Evolutionary conservation across 2,113 vertebrate species (phyloP).

Genomic region (Channa maculata): DNA sequence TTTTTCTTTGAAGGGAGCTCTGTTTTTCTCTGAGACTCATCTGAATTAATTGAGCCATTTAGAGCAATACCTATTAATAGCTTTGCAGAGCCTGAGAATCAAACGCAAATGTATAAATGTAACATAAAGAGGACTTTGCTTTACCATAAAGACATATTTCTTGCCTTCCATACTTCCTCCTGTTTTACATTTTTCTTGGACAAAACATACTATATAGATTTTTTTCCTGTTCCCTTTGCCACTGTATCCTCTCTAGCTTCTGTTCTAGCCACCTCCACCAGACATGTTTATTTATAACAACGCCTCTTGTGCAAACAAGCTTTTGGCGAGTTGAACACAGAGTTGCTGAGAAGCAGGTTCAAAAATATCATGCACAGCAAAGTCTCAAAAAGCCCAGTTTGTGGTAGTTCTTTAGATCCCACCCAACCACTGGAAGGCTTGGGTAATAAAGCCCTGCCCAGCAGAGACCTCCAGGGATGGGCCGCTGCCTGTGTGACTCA

Average conservation of each 20-base stretch:
- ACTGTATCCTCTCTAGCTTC: constrained; percentile 41
- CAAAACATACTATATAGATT: constrained; percentile 43
- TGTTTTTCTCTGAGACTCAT: constrained; percentile 29
- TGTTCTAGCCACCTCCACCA: constrained; percentile 69
- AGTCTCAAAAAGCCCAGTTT: constrained; percentile 41
- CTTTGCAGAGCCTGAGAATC: constrained; percentile 16
- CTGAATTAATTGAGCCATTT: constrained; percentile 55
- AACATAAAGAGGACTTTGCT: too few species aligned
- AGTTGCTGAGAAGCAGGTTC: constrained; percentile 53
- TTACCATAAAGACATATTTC: constrained; percentile 10
- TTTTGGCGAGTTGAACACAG: constrained; percentile 58
- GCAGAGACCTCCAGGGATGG: constrained; percentile 63
- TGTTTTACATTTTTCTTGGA: constrained; percentile 47
- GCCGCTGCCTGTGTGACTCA: constrained; percentile 73
- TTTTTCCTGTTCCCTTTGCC: constrained; percentile 30
- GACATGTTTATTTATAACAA: constrained; percentile 80
- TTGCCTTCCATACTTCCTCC: constrained; percentile 5
- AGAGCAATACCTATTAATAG: constrained; percentile 55
- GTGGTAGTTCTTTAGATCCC: constrained; percentile 50
- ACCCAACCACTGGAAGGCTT: constrained; percentile 54
- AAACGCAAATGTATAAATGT: constrained; percentile 19
- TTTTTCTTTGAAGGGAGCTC: constrained; percentile 44
- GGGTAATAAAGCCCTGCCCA: constrained; percentile 68
- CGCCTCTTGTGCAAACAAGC: constrained; percentile 73
- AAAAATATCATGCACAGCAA: constrained; percentile 49